Evolutionary conservation across 2,888 invertebrate genomes (phyloP), one percentile per base, ranked within the genome.

Genomic region (Tromatobia lineatoria): DNA sequence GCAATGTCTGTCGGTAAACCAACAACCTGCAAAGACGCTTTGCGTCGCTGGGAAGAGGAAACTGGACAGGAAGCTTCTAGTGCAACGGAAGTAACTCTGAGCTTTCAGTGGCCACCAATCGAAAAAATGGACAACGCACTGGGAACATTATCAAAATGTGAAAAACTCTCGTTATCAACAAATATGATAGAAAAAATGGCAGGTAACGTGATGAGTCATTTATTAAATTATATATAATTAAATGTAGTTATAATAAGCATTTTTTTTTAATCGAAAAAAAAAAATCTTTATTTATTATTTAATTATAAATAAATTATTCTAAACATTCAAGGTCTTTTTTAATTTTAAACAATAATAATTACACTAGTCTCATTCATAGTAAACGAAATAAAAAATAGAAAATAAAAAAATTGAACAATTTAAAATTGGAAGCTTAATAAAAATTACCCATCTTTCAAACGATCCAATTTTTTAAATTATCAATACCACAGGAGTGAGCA

Each of bases 51-150:
- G 98, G 98, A 98, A 92, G 96, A 96, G 90, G 96, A 96, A 91
- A 95, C 95, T 0, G 96, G 95, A 42, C 94, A 95, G 87, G 96
- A 96, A 74, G 95, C 96, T 0, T 94, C 95, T 0, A 96, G 97
- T 71, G 96, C 97, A 0, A 95, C 94, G 0, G 97, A 98, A 87
- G 96, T 99, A 2, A 96, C 96, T 74, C 94, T 99, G 57, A 96
- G 96, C 89, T 98, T 98, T 89, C 97, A 98, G 91, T 97, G 96
- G 95, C 99, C 98, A 0, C 98, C 99, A 0, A 97, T 99, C 75
- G 99, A 99, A 93, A 99, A 98, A 94, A 98, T 99, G 98, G 99
- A 99, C 91, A 96, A 96, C 84, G 96, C 97, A 0, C 94, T 99
- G 8, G 95, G 96, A 1, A 95, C 95, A 0, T 94, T 99, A 7